Conservation (phyloP, 2,113 vertebrate species). For the Dasyurus viverrinus region DNA sequence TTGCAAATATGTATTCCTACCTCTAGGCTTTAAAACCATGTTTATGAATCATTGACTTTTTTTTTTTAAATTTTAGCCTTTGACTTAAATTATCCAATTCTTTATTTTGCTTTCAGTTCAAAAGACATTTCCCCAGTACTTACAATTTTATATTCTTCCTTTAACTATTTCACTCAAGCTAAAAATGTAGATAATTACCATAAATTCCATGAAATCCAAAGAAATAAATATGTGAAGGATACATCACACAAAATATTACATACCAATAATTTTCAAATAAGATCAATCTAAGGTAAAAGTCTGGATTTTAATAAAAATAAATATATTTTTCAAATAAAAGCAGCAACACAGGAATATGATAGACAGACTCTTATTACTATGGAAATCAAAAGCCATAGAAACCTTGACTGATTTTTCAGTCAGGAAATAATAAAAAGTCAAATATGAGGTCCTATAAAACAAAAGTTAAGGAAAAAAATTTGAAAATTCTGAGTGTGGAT, state of each 20-base stretch:
- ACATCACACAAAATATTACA: slow-evolving; percentile 8
- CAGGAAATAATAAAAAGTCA: not conserved
- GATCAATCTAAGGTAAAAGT: not conserved
- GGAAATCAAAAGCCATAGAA: too few species aligned
- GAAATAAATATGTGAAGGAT: not conserved
- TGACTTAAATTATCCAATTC: slow-evolving; percentile 32
- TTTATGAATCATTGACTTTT: slow-evolving; percentile 68
- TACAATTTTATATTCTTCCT: not conserved
- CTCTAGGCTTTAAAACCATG: slow-evolving; percentile 75
- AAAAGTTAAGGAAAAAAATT: not conserved
- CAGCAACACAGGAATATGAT: not conserved
- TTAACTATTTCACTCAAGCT: not conserved
- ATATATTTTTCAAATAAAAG: not conserved
- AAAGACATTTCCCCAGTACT: not conserved
- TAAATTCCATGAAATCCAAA: slow-evolving; percentile 31
- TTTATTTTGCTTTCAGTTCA: slow-evolving; percentile 22
- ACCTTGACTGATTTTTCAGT: not conserved
- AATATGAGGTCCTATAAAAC: too few species aligned
- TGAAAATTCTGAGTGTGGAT: not conserved
- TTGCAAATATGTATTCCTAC: slow-evolving; percentile 72
- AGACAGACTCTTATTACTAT: not conserved
- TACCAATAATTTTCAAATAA: not conserved
- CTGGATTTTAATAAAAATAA: slow-evolving; percentile 8
- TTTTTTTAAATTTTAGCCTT: slow-evolving; percentile 43
- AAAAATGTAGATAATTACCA: not conserved